Evolutionary conservation across 2,113 vertebrate genomes (phyloP).

Genomic region (Lipophrys pholis): DNA sequence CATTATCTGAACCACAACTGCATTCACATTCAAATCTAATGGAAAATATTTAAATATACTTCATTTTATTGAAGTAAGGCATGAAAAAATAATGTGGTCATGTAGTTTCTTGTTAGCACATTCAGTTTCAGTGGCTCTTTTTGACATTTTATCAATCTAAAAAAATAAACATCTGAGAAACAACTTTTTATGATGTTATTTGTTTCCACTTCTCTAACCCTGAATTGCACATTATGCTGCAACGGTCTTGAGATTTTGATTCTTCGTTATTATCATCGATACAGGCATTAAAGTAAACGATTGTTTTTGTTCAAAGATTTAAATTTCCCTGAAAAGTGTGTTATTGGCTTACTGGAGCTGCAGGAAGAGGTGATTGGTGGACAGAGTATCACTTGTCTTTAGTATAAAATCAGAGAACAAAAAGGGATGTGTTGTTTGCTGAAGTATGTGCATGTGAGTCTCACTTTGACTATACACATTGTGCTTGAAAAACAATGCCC

Average conservation of each 20-base stretch:
- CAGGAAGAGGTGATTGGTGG: conserved; percentile 25
- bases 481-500: background rate
- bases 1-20: no score
- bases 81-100: no score
- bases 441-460: background rate
- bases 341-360: conserved; percentile 8
- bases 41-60: no score
- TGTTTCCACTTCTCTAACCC: background rate
- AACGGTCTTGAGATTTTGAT: background rate
- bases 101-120: no score
- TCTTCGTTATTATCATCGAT: no score
- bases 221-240: background rate
- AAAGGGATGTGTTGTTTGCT: background rate
- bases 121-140: no score
- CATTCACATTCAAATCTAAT: no score
- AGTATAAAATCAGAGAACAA: conserved; percentile 15
- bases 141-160: no score
- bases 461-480: background rate
- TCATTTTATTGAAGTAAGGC: no score
- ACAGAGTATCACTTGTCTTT: conserved; percentile 14
- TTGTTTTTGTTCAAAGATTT: conserved; percentile 45
- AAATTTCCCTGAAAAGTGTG: conserved; percentile 9
- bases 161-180: no score
- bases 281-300: background rate
- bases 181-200: no score